Percentiles rank a stretch among this genome's conserved stretches.
phyloP scores from a whole-genome alignment of 2,113 vertebrate genomes.

The Oostethus manadensis region DNA sequence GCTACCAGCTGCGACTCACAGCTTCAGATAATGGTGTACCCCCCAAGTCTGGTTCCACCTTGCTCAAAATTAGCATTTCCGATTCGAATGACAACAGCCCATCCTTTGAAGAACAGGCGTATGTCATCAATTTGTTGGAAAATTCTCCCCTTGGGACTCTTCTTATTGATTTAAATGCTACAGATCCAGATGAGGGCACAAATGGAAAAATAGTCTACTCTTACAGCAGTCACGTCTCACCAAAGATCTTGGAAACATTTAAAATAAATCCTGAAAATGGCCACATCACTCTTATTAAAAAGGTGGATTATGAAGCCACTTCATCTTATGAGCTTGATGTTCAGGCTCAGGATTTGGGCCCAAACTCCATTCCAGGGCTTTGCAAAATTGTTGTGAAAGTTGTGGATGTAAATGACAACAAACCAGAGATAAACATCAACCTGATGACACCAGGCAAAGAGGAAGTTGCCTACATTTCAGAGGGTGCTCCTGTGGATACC shows the following conservation, averaged over 20 bases:
- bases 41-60: conserved; percentile 84
- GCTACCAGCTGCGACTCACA: conserved; percentile 86
- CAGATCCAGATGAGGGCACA: conserved; percentile 95
- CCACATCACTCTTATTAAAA: conserved; percentile 85
- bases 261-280: conserved; percentile 87
- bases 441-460: conserved; percentile 91
- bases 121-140: conserved; percentile 82
- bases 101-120: conserved; percentile 82
- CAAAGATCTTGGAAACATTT: conserved; percentile 89
- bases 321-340: conserved; percentile 91
- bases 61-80: conserved; percentile 88
- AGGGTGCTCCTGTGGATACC: conserved; percentile 85
- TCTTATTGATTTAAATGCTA: conserved; percentile 91
- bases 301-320: conserved; percentile 86
- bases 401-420: conserved; percentile 96
- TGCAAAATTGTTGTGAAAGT: conserved; percentile 95
- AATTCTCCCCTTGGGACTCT: conserved; percentile 84
- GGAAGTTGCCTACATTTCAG: conserved; percentile 88
- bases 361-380: conserved; percentile 93
- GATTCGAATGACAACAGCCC: conserved; percentile 99
- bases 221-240: conserved; percentile 89
- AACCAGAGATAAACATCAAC: conserved; percentile 92
- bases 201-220: conserved; percentile 93
- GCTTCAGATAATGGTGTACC: conserved; percentile 89
- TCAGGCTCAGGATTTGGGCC: conserved; percentile 93